Percentiles rank a stretch among this genome's conserved stretches.
Evolutionary conservation across 2,797 vertebrate species (phyloP).

Genomic region (Rhinogobio ventralis): DNA sequence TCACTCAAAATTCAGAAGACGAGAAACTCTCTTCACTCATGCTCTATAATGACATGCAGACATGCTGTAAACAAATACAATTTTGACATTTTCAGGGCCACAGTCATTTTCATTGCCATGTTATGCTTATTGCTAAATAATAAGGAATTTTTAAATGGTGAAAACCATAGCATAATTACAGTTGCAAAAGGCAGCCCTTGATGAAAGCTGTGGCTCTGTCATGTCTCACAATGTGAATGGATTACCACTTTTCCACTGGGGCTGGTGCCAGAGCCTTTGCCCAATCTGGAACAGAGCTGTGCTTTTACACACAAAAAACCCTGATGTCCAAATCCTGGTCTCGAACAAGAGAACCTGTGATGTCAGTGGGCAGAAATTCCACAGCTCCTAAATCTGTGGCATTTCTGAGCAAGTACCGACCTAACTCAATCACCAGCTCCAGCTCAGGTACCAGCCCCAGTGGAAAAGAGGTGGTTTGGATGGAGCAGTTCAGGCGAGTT

Average conservation of each 20-base stretch:
- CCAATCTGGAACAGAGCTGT: neutral
- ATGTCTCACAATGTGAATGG: constrained; percentile 21
- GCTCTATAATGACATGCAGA: constrained; percentile 31
- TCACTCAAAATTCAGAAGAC: neutral
- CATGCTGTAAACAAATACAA: constrained; percentile 8
- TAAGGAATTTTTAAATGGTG: neutral
- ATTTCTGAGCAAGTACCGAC: neutral
- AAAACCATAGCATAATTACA: neutral
- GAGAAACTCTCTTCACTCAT: neutral
- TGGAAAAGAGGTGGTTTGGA: neutral
- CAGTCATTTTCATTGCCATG: constrained; percentile 14
- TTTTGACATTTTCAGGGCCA: constrained; percentile 38
- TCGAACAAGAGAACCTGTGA: neutral
- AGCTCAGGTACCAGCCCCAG: neutral
- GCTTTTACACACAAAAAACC: neutral
- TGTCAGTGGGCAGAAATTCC: neutral
- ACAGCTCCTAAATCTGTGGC: neutral
- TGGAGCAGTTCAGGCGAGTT: neutral
- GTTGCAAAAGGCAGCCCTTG: neutral
- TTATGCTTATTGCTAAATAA: neutral
- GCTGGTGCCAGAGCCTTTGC: neutral
- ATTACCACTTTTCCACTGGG: neutral
- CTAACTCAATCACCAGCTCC: neutral
- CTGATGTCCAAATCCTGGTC: neutral
- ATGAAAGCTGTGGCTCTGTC: constrained; percentile 41